phyloP scores from a whole-genome alignment of 2,113 vertebrate species.

The Anas platyrhynchos region DNA sequence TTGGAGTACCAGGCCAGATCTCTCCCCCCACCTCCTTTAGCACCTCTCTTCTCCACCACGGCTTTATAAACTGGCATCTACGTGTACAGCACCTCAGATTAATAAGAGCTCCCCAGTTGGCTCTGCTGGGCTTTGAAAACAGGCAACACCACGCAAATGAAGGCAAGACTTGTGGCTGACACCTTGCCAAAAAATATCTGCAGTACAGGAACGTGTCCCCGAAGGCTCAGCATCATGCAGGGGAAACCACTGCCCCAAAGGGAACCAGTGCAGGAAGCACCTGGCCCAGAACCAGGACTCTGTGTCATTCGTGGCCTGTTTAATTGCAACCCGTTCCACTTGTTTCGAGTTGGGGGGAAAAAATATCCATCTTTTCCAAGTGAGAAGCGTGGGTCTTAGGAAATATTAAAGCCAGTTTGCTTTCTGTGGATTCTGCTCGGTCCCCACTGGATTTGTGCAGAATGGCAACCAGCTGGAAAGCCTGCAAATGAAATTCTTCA shows the following conservation, averaged over 20 bases:
- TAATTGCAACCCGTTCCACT: background rate
- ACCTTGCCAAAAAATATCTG: background rate
- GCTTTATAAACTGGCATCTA: background rate
- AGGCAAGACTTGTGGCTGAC: background rate
- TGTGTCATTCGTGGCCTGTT: background rate
- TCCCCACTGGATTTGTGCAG: background rate
- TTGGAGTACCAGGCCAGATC: background rate
- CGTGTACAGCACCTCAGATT: background rate
- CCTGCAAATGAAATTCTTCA: background rate
- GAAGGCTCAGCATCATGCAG: background rate
- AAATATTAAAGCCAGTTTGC: background rate
- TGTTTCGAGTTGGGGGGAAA: background rate
- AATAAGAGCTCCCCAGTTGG: background rate
- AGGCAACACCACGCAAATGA: background rate
- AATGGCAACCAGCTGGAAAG: background rate
- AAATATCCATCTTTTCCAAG: background rate
- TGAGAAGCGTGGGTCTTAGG: background rate
- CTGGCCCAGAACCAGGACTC: background rate
- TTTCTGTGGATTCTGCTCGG: background rate
- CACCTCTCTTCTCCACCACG: background rate
- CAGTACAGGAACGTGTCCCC: background rate
- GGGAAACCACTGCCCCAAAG: background rate
- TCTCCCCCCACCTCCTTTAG: background rate
- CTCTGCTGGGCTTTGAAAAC: background rate
- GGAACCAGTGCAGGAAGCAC: rapidly evolving